A percentile compares a stretch with the other conserved stretches of the same genome.
Conservation (phyloP, 2,113 vertebrate genomes). For the Nerophis ophidion region DNA sequence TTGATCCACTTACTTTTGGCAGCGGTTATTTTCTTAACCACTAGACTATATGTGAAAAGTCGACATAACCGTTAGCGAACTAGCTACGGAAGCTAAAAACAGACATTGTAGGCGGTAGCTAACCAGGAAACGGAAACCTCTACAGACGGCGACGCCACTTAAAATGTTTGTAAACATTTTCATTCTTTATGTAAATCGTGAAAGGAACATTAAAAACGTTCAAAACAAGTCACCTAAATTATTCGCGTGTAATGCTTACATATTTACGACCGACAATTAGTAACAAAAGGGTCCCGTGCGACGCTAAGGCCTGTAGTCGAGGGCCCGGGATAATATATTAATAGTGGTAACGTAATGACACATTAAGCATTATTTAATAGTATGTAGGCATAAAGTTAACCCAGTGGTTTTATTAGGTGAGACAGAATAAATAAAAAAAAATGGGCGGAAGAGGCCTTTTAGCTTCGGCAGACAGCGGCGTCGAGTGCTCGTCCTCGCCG, state of each 20-base stretch:
- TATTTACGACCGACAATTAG: constrained; percentile 30
- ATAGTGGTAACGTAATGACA: constrained; percentile 30
- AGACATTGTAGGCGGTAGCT: constrained; percentile 69
- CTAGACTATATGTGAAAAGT: neutral
- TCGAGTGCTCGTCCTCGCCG: constrained; percentile 33
- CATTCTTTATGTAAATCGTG: constrained; percentile 15
- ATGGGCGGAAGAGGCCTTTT: constrained; percentile 38
- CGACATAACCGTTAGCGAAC: constrained; percentile 37
- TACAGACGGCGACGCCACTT: constrained; percentile 38
- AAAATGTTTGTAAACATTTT: constrained; percentile 35
- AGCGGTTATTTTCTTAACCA: neutral
- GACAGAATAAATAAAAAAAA: neutral
- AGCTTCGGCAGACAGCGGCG: constrained; percentile 30
- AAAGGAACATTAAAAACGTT: neutral
- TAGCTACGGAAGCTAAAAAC: constrained; percentile 71
- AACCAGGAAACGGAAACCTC: constrained; percentile 75
- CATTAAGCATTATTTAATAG: neutral
- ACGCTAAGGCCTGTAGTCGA: constrained; percentile 45
- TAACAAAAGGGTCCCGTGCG: constrained; percentile 58
- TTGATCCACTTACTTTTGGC: fast-evolving
- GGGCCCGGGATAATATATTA: constrained; percentile 50
- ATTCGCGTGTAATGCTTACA: constrained; percentile 1
- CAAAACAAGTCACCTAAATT: neutral
- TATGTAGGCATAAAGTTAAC: neutral
- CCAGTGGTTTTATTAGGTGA: neutral